A percentile compares a stretch with the other conserved stretches of the same genome.
phyloP scores from a whole-genome alignment of 2,797 vertebrate species.

The Microctenopoma steveboyesi region DNA sequence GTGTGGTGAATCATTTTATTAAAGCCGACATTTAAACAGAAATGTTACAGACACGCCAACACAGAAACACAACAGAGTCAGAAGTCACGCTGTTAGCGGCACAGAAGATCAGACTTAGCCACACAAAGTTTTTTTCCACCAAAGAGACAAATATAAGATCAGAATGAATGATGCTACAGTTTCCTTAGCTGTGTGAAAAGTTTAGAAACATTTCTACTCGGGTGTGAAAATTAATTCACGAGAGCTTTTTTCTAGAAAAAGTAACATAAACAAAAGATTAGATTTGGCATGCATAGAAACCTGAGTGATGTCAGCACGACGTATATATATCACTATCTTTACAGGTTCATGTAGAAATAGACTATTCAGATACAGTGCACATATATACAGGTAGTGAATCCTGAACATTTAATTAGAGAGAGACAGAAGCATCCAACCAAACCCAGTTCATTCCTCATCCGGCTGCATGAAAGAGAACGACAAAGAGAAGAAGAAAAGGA shows the following conservation, averaged over 20 bases:
- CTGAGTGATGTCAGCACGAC: background rate
- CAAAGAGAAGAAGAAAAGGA: slow-evolving; percentile 28
- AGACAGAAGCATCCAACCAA: slow-evolving; percentile 22
- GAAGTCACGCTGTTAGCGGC: slow-evolving; percentile 37
- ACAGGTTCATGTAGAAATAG: background rate
- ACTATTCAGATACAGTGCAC: no score
- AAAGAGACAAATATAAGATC: slow-evolving; percentile 13
- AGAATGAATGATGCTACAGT: slow-evolving; percentile 12
- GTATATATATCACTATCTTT: background rate
- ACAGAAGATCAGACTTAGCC: slow-evolving; percentile 1
- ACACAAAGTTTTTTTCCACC: slow-evolving; percentile 3
- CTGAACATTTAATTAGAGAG: no score
- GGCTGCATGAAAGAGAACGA: slow-evolving; percentile 87
- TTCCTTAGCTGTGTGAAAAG: no score
- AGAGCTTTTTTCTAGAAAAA: slow-evolving; percentile 31
- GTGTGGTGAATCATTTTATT: slow-evolving; percentile 29
- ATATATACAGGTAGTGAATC: no score
- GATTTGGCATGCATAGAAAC: slow-evolving; percentile 57
- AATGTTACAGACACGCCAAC: background rate
- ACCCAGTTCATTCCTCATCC: slow-evolving; percentile 85
- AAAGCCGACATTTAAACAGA: slow-evolving; percentile 20
- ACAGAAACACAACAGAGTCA: slow-evolving; percentile 15
- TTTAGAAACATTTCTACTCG: background rate
- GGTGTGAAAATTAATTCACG: slow-evolving; percentile 5
- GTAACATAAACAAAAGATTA: slow-evolving; percentile 24